Conservation (phyloP, 1,140 invertebrate genomes). For the Drosophila truncata region DNA sequence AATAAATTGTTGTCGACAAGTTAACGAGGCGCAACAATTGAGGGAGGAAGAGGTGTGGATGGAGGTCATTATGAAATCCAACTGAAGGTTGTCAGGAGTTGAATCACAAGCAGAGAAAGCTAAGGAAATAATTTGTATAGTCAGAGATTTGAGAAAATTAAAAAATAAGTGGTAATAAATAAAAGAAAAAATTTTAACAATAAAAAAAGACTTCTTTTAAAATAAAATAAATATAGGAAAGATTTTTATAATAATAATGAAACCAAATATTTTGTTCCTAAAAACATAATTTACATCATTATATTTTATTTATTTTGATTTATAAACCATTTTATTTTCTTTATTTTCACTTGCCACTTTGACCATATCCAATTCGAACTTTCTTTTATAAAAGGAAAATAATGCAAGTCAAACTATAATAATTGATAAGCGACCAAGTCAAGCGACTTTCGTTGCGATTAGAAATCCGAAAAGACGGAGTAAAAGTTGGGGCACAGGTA, state of each 20-base stretch:
- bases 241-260: not conserved
- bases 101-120: constrained; percentile 8
- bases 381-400: constrained; percentile 17
- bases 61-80: constrained; percentile 8
- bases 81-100: constrained; percentile 15
- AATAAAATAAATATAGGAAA: not conserved
- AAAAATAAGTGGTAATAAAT: not conserved
- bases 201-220: too few species aligned
- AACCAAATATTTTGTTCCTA: not conserved
- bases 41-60: not conserved
- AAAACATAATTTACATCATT: not conserved
- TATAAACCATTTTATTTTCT: not conserved
- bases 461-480: constrained; percentile 50
- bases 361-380: constrained; percentile 15
- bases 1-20: constrained; percentile 45
- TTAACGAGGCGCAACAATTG: constrained; percentile 65
- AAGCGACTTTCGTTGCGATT: constrained; percentile 63
- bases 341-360: constrained; percentile 3
- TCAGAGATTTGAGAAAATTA: not conserved
- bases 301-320: not conserved
- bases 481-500: constrained; percentile 36
- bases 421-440: constrained; percentile 53
- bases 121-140: not conserved
- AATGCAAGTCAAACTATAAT: constrained; percentile 48
- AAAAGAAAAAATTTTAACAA: too few species aligned